A percentile compares a stretch with the other conserved stretches of the same genome.
Evolutionary conservation across 2,797 vertebrate species (phyloP).

Genomic region (Eupleurogrammus muticus): DNA sequence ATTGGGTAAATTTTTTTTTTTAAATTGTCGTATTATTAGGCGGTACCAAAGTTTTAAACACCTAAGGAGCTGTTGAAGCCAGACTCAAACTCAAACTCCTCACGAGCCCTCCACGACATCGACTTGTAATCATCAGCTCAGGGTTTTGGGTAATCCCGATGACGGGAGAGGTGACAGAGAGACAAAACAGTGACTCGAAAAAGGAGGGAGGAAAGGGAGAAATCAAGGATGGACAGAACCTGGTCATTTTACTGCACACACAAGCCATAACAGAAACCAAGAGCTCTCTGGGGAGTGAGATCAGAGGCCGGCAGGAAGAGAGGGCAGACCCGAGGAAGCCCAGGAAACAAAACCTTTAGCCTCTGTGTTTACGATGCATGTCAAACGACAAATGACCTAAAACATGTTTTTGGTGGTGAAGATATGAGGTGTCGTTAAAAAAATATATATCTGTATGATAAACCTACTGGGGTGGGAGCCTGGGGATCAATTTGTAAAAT

Average conservation of each 20-base stretch:
- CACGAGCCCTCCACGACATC: conserved; percentile 11
- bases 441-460: conserved; percentile 82
- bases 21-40: conserved; percentile 23
- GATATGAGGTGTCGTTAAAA: conserved; percentile 78
- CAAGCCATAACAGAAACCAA: conserved; percentile 83
- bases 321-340: conserved; percentile 49
- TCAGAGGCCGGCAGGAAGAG: conserved; percentile 38
- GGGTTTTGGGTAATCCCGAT: conserved; percentile 54
- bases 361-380: conserved; percentile 89
- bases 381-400: conserved; percentile 80
- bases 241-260: conserved; percentile 76
- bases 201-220: conserved; percentile 8
- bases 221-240: conserved; percentile 50
- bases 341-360: conserved; percentile 77
- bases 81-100: conserved; percentile 24
- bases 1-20: neutral
- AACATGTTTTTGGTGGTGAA: conserved; percentile 75
- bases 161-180: conserved; percentile 48
- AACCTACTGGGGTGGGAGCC: conserved; percentile 74
- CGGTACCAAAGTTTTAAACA: conserved; percentile 4
- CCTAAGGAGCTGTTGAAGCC: neutral
- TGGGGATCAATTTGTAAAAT: conserved; percentile 88
- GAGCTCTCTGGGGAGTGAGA: conserved; percentile 51
- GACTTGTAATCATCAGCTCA: conserved; percentile 65
- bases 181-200: conserved; percentile 61